These are phyloP conservation scores for Pomacea canaliculata DNA, from an alignment of 2,888 invertebrate species.

Conservation along the genomic window DNA sequence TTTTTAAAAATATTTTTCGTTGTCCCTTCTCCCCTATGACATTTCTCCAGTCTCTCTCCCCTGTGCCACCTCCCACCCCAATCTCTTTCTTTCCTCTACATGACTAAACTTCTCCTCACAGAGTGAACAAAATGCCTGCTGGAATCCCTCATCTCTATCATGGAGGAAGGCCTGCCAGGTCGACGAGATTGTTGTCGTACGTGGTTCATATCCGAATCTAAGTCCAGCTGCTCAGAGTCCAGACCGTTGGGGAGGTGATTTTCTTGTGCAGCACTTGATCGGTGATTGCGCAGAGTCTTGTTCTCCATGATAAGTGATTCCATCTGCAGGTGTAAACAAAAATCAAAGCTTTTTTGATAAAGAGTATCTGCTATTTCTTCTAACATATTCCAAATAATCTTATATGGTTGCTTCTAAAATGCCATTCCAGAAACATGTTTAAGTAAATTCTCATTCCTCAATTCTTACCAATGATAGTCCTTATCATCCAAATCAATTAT, in stretches of 20 bases:
- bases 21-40: not conserved
- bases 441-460: too few species aligned
- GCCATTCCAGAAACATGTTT: too few species aligned
- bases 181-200: conserved; percentile 45
- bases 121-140: conserved; percentile 28
- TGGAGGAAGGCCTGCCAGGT: conserved; percentile 39
- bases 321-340: conserved; percentile 70
- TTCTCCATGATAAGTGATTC: conserved; percentile 86
- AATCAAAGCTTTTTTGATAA: not conserved
- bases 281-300: conserved; percentile 37
- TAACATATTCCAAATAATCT: too few species aligned
- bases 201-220: conserved; percentile 13
- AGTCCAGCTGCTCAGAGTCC: conserved; percentile 19
- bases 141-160: conserved; percentile 37
- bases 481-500: too few species aligned
- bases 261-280: conserved; percentile 19
- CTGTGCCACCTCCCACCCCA: not conserved
- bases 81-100: too few species aligned
- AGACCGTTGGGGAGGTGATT: conserved; percentile 40
- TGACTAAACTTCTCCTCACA: conserved; percentile 14
- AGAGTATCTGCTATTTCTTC: too few species aligned
- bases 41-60: not conserved
- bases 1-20: too few species aligned
- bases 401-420: too few species aligned
- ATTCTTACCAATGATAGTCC: too few species aligned